Conservation (phyloP, 2,797 vertebrate genomes). For the Pipistrellus pipistrellus region DNA sequence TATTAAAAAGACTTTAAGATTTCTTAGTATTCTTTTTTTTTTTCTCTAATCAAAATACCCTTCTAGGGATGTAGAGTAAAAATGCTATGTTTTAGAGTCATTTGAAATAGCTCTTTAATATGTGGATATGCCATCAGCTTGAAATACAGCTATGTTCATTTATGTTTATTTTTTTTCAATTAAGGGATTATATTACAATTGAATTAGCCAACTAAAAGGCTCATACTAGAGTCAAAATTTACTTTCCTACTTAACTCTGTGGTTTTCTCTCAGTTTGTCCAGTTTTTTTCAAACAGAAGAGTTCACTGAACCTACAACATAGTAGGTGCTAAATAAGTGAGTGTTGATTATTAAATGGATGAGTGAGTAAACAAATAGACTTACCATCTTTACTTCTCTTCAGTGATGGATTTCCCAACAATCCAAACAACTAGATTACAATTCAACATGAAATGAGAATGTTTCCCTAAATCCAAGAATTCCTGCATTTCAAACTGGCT, state of each 20-base stretch:
- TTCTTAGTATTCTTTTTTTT: neutral
- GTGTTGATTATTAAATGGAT: neutral
- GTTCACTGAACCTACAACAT: neutral
- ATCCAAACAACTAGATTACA: neutral
- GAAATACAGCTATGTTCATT: neutral
- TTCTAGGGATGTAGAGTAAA: neutral
- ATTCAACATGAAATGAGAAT: neutral
- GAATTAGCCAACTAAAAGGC: neutral
- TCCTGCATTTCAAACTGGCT: neutral
- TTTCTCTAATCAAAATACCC: neutral
- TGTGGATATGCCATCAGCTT: neutral
- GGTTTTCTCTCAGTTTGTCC: neutral
- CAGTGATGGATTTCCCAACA: neutral
- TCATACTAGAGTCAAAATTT: neutral
- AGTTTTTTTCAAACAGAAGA: neutral
- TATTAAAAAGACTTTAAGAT: neutral
- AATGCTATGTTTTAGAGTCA: neutral
- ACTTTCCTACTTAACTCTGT: neutral
- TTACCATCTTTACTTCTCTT: neutral
- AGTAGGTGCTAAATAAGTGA: neutral
- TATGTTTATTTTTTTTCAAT: neutral
- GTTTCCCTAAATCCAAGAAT: neutral
- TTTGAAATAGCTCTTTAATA: neutral
- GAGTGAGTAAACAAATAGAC: neutral
- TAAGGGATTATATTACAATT: neutral